Base-by-base conservation (phyloP, 1,140 invertebrate species). In the Drosophila sturtevanti region DNA sequence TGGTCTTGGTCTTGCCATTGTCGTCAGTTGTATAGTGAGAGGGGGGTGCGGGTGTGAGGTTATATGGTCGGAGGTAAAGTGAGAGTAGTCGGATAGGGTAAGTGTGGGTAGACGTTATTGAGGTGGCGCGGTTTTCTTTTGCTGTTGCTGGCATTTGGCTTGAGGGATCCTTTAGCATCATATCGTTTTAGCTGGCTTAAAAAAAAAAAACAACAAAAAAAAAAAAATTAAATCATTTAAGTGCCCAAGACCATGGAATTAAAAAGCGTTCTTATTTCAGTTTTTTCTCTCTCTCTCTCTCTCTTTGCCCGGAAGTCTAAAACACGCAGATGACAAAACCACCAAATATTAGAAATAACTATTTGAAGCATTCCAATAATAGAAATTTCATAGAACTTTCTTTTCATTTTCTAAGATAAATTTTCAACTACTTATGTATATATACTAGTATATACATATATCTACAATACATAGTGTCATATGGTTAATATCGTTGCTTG, bases 81-180 rank as follows among this genome's bases (percentile, higher is more conserved):
- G 10, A 9, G 9, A 38, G 35, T 10, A 27, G 22, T 11, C 10
- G 51, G 37, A 62, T 54, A 59, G 61, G 68, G 35, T 64, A 63
- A 16, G 51, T 63, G 59, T 22, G 37, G 52, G 71, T 48, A 48
- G 58, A 56, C 41, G 44, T 79, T 63, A 64, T 70, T 71, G 66
- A 65, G 73, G 73, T 63, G 72, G 63, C 79, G 78, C 69, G 78
- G 79, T 81, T 82, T 76, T 77, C 74, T 77, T 74, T 71, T 56
- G 66, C 84, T 86, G 82, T 87, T 87, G 24, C 60, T 86, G 82
- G 70, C 82, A 77, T 75, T 78, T 79, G 63, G 41, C 63, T 84
- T 61, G 44, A 56, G 37, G 64, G 16, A 52, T 68, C 67, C 67
- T 60, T 58, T 55, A 52, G 51, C 48, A 61, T 35, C 27, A 31